phyloP scores from a whole-genome alignment of 2,888 invertebrate genomes.

The Pyrocoelia pectoralis region DNA sequence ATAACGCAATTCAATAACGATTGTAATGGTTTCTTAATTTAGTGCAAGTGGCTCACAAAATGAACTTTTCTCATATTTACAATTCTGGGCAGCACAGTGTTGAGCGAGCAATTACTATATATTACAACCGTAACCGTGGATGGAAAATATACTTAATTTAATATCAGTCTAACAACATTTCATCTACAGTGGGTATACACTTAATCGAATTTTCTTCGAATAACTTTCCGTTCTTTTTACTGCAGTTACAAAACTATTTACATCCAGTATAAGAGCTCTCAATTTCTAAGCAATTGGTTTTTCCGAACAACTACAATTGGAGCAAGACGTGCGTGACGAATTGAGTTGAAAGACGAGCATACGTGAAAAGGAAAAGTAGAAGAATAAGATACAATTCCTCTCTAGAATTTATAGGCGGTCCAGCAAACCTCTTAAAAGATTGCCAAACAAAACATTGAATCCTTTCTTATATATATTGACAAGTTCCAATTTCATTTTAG shows the following conservation, averaged over 20 bases:
- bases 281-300: slow-evolving; percentile 52
- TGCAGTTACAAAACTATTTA: slow-evolving; percentile 45
- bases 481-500: slow-evolving; percentile 10
- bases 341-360: slow-evolving; percentile 43
- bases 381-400: slow-evolving; percentile 29
- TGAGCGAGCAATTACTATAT: too few species aligned
- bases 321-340: slow-evolving; percentile 46
- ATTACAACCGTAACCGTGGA: too few species aligned
- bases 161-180: slow-evolving; percentile 17
- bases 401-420: slow-evolving; percentile 26
- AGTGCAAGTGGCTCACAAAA: too few species aligned
- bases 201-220: slow-evolving; percentile 42
- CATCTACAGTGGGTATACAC: slow-evolving; percentile 31
- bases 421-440: slow-evolving; percentile 26
- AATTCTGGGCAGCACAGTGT: too few species aligned
- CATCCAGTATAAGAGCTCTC: slow-evolving; percentile 47
- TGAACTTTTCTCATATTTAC: too few species aligned
- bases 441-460: slow-evolving; percentile 17
- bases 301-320: slow-evolving; percentile 44
- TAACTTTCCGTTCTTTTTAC: slow-evolving; percentile 43
- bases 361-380: slow-evolving; percentile 30
- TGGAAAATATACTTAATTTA: neutral
- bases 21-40: too few species aligned
- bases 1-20: too few species aligned
- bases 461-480: slow-evolving; percentile 11